Base-by-base conservation (phyloP, 2,888 invertebrate genomes). In the Monopis laevigella region DNA sequence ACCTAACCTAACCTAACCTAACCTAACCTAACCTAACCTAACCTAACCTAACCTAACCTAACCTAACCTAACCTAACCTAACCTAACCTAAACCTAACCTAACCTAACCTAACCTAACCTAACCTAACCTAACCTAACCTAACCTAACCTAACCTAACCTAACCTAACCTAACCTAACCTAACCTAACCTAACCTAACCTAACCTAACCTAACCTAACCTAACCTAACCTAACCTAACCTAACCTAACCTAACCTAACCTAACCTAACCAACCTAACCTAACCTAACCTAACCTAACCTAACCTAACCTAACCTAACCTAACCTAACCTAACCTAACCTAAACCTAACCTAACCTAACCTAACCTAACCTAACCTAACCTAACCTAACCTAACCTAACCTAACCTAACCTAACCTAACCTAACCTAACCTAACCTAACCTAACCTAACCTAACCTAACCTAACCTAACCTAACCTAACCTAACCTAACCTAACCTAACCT, bases 21-120 rank as follows among this genome's bases (percentile, higher is more conserved):
- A 50, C 51, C 49, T 48, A 52, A 50, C 48, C 47, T 48, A 49
- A 48, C 49, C 48, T 48, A 51, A 49, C 49, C 51, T 47, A 48
- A 48, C 49, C 49, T 47, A 51, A 49, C 51, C 48, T 46, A 49
- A 49, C 51, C 49, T 49, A 49, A 48, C 52, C 47, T 46, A 46
- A 48, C 46, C 48, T 46, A 21, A 21, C 24, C 24, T 21, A 21
- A 21, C 24, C 24, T 21, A 49, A 51, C 49, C 51, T 50, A 48
- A 48, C 46, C 48, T 49, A 50, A 46, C 46, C 46, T 46, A 46
- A 48, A 21, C 24, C 24, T 21, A 49, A 51, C 49, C 51, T 50
- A 48, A 48, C 46, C 48, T 49, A 50, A 46, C 46, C 46, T 46
- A 46, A 48, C 48, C 50, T 47, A 46, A 48, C 48, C 48, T 46